Evolutionary conservation across 2,888 invertebrate species (phyloP), one percentile per base, ranked within the genome.

Genomic region (Anaspis maculata): DNA sequence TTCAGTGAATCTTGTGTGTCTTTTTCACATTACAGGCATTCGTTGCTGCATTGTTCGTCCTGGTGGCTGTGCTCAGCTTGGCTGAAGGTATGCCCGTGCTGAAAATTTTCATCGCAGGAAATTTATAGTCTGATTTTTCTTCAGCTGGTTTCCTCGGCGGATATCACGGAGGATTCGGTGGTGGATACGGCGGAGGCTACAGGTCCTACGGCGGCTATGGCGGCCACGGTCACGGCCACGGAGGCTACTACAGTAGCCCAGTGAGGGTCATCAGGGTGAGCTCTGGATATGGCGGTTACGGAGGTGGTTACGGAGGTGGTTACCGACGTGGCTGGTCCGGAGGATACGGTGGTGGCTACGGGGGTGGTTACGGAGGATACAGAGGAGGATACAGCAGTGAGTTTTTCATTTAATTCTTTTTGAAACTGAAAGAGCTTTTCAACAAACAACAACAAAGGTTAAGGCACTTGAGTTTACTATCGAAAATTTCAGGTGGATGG

Each of bases 11-110:
- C n/a, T n/a, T n/a, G n/a, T n/a, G n/a, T n/a, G n/a, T n/a, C n/a
- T n/a, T n/a, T n/a, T n/a, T n/a, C n/a, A n/a, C n/a, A n/a, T n/a
- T n/a, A n/a, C n/a, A n/a, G n/a, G n/a, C n/a, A n/a, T n/a, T n/a
- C n/a, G n/a, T n/a, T n/a, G n/a, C n/a, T n/a, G 54, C 53, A 39
- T 42, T 56, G 14, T 44, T 56, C 28, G 46, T 49, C 25, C 44
- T 51, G 13, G 49, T 45, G 28, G 45, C 50, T 23, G 40, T 47
- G 13, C 48, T 47, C 23, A 27, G 36, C 30, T 33, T 36, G 11
- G 34, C 39, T 16, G 27, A 44, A 38, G 46, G 46, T 46, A 36
- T 22, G 30, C 22, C n/a, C n/a, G n/a, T n/a, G n/a, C n/a, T n/a
- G n/a, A n/a, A n/a, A n/a, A 25, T 26, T 13, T 25, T n/a, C 10